A percentile compares a stretch with the other conserved stretches of the same genome.
These are phyloP conservation scores for Ivindomyrus marchei DNA, from an alignment of 2,113 vertebrate genomes.

Conservation along the genomic window DNA sequence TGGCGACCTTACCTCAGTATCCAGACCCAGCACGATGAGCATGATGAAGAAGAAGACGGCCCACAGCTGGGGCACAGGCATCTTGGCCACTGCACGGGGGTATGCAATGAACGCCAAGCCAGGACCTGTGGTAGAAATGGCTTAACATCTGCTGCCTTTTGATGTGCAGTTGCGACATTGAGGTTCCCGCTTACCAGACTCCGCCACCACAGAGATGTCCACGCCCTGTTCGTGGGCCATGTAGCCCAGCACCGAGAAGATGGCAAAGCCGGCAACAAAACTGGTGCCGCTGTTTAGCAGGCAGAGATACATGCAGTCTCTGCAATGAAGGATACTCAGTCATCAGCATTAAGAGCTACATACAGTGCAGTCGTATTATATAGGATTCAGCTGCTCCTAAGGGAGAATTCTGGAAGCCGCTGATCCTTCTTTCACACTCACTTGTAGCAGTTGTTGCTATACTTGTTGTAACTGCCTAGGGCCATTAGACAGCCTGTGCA, in stretches of 20 bases:
- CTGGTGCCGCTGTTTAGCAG: constrained; percentile 85
- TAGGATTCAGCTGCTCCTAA: not conserved
- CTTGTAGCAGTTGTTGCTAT: constrained; percentile 67
- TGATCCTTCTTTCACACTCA: constrained; percentile 25
- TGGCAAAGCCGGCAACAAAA: constrained; percentile 83
- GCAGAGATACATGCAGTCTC: constrained; percentile 80
- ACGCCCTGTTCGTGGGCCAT: constrained; percentile 79
- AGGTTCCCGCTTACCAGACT: constrained; percentile 66
- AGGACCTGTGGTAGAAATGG: constrained; percentile 48
- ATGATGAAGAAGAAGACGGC: constrained; percentile 66
- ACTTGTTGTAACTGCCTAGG: constrained; percentile 68
- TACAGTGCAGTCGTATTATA: not conserved
- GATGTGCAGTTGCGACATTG: not conserved
- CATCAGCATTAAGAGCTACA: not conserved
- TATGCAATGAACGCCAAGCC: constrained; percentile 66
- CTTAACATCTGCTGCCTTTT: not conserved
- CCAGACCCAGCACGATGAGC: constrained; percentile 64
- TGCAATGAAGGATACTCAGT: constrained; percentile 39
- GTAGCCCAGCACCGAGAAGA: constrained; percentile 84
- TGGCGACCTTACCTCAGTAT: constrained; percentile 55
- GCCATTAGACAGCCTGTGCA: constrained; percentile 62
- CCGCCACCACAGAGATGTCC: constrained; percentile 76
- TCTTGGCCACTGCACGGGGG: constrained; percentile 61
- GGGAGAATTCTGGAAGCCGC: not conserved
- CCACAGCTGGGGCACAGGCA: constrained; percentile 69